Conservation (phyloP, 2,113 vertebrate species). For the Scortum barcoo region DNA sequence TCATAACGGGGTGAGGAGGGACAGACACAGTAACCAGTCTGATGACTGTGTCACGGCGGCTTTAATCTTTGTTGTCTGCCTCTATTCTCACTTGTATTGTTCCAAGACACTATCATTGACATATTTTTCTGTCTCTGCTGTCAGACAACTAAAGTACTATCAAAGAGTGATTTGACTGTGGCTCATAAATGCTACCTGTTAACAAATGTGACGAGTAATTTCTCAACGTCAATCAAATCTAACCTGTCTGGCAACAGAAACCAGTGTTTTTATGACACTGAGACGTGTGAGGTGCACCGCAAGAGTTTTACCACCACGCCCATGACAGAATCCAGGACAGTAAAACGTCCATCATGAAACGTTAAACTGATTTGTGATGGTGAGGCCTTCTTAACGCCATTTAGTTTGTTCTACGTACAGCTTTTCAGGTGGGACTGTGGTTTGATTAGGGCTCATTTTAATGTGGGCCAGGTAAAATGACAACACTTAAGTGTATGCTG, state of each 20-base stretch:
- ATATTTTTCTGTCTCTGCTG: not conserved
- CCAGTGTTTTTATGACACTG: not conserved
- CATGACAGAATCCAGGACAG: not conserved
- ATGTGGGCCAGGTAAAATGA: not conserved
- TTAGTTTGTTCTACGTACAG: not conserved
- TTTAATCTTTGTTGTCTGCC: not conserved
- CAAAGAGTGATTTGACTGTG: slow-evolving; percentile 2
- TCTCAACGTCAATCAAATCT: slow-evolving; percentile 16
- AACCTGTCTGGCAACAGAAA: slow-evolving; percentile 26
- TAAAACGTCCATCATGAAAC: not conserved
- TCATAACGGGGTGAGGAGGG: not conserved
- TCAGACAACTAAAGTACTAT: slow-evolving; percentile 17
- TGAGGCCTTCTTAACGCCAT: not conserved
- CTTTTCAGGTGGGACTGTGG: not conserved
- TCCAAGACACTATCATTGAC: not conserved
- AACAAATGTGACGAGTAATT: slow-evolving; percentile 1
- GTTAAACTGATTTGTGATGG: not conserved
- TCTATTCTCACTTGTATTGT: not conserved
- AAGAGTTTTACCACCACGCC: slow-evolving; percentile 10
- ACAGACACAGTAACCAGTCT: not conserved
- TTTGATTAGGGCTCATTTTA: not conserved
- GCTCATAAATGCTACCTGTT: slow-evolving; percentile 10
- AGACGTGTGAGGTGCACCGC: not conserved
- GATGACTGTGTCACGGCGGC: not conserved
- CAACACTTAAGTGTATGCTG: not conserved